Percentiles rank a stretch among this genome's conserved stretches.
Evolutionary conservation across 2,113 vertebrate species (phyloP).

Genomic region (Hemibagrus wyckioides): DNA sequence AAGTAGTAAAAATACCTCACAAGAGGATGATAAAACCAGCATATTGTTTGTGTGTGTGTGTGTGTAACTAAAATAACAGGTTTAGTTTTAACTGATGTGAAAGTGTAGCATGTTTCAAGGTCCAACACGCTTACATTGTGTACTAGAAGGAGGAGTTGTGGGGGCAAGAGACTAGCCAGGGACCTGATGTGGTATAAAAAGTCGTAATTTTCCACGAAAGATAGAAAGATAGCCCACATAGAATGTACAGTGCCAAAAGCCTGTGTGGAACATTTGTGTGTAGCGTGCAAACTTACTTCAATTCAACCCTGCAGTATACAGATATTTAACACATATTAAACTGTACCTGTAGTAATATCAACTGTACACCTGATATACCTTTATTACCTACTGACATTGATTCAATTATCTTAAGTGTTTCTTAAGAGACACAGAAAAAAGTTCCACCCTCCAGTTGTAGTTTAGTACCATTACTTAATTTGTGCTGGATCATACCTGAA

Average conservation of each 20-base stretch:
- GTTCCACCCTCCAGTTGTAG: background rate
- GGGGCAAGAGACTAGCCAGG: background rate
- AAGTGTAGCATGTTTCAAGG: background rate
- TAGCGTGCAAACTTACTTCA: background rate
- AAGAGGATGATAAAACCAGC: background rate
- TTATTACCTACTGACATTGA: background rate
- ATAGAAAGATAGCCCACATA: background rate
- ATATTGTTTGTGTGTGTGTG: background rate
- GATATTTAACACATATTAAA: background rate
- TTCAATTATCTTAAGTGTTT: background rate
- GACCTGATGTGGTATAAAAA: background rate
- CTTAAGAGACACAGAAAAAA: background rate
- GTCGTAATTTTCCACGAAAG: background rate
- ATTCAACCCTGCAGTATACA: background rate
- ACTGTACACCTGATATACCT: background rate
- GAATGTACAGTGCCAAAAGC: background rate
- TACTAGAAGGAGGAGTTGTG: background rate
- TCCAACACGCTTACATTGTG: background rate
- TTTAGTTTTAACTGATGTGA: background rate
- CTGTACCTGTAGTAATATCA: background rate
- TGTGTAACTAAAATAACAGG: background rate
- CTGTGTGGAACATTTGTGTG: background rate
- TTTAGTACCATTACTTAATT: background rate
- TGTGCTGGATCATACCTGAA: background rate
- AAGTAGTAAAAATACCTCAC: background rate